Evolutionary conservation across 2,113 vertebrate genomes (phyloP).

Genomic region (Enhydra lutris): DNA sequence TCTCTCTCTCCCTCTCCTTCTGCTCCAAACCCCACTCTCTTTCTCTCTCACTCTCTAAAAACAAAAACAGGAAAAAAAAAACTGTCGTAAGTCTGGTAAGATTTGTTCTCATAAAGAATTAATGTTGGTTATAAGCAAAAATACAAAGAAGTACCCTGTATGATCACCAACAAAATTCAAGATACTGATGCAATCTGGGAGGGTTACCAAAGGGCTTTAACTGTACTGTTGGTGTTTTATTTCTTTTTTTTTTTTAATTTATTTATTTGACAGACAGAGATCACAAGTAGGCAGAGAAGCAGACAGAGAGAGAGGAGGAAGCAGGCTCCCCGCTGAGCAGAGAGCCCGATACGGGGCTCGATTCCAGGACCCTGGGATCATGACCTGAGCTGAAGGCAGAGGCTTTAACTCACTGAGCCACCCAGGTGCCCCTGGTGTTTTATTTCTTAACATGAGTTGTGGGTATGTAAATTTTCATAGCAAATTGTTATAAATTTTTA

Average conservation of each 20-base stretch:
- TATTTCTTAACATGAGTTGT: background rate
- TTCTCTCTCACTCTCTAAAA: background rate
- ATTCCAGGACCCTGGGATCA: too few relatives aligned
- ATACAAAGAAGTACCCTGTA: background rate
- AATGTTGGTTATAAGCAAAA: background rate
- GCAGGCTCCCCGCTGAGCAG: too few relatives aligned
- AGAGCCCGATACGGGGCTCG: too few relatives aligned
- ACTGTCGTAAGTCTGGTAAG: slow-evolving; percentile 20
- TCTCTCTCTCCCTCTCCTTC: background rate
- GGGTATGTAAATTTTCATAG: background rate
- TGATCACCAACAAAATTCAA: slow-evolving; percentile 27
- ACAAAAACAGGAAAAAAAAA: background rate
- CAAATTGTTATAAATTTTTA: slow-evolving; percentile 2
- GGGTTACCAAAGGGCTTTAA: background rate
- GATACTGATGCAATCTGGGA: background rate
- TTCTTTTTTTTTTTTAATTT: too few relatives aligned
- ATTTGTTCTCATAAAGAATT: slow-evolving; percentile 34
- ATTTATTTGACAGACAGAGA: too few relatives aligned
- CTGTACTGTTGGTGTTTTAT: background rate
- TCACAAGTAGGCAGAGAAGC: too few relatives aligned
- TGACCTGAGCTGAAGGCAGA: too few relatives aligned
- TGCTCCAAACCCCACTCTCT: background rate
- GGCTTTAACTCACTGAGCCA: too few relatives aligned
- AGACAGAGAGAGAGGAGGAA: too few relatives aligned
- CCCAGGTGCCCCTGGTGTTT: too few relatives aligned